phyloP scores from a whole-genome alignment of 2,113 vertebrate species.

The Pungitius pungitius region DNA sequence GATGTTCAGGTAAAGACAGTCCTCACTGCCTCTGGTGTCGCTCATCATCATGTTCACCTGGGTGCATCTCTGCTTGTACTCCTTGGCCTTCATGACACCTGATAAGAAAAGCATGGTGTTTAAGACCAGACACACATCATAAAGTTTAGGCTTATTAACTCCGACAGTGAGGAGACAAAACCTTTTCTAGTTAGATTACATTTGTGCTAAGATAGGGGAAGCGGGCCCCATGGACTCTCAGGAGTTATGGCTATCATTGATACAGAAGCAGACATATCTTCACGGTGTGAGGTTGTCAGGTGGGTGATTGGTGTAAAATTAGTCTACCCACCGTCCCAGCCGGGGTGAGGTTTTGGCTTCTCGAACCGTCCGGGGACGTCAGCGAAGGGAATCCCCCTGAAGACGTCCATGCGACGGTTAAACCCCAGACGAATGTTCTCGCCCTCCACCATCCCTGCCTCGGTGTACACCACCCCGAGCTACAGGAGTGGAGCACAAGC shows the following conservation, averaged over 20 bases:
- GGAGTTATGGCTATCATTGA: not conserved
- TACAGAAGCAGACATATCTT: not conserved
- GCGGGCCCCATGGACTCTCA: no score
- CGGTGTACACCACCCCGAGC: constrained; percentile 89
- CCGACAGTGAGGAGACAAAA: not conserved
- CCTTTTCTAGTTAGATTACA: not conserved
- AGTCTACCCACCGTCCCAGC: constrained; percentile 88
- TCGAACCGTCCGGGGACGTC: constrained; percentile 83
- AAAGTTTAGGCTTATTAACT: not conserved
- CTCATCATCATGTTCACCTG: constrained; percentile 82
- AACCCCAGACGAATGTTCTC: constrained; percentile 79
- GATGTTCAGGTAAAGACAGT: constrained; percentile 96
- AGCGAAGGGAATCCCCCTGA: constrained; percentile 92
- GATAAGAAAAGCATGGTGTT: not conserved
- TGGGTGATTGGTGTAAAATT: not conserved
- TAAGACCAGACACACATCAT: not conserved
- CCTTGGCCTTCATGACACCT: constrained; percentile 84
- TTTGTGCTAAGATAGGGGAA: not conserved
- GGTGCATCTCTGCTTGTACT: constrained; percentile 82
- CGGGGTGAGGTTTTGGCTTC: constrained; percentile 87
- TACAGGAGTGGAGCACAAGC: constrained; percentile 48
- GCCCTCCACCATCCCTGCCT: constrained; percentile 91
- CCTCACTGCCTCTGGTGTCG: constrained; percentile 79
- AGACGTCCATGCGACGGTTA: constrained; percentile 83
- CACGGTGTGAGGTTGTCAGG: not conserved